Evolutionary conservation across 2,888 invertebrate genomes (phyloP).

Genomic region (Stratiomys singularior): DNA sequence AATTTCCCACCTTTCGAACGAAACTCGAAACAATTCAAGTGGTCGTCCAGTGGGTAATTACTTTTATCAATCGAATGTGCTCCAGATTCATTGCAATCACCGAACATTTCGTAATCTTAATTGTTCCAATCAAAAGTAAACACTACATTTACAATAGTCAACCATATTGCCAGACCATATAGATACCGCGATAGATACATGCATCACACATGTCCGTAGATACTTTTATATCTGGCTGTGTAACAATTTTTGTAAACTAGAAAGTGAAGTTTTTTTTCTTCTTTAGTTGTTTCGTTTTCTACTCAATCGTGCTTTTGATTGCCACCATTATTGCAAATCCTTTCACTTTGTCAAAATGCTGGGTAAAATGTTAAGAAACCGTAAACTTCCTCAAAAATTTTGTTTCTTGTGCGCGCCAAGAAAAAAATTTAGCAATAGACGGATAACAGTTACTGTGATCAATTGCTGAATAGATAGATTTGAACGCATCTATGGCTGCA

Average conservation of each 20-base stretch:
- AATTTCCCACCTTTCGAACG: too few species aligned
- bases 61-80: background rate
- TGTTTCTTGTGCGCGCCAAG: too few species aligned
- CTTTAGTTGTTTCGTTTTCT: conserved; percentile 1
- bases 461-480: too few species aligned
- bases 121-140: conserved; percentile 2
- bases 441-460: too few species aligned
- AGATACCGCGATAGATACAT: background rate
- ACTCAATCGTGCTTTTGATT: conserved; percentile 12
- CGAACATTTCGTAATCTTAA: conserved; percentile 6
- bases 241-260: conserved; percentile 6
- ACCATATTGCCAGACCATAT: background rate
- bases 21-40: too few species aligned
- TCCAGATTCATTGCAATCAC: background rate
- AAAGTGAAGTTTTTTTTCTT: conserved; percentile 13
- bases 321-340: conserved; percentile 31
- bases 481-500: too few species aligned
- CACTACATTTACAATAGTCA: background rate
- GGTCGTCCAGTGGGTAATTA: background rate
- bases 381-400: conserved; percentile 18
- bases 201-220: background rate
- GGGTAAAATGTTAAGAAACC: conserved; percentile 19
- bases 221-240: background rate
- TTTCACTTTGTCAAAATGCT: conserved; percentile 34
- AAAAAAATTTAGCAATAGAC: too few species aligned